Conservation (phyloP, 2,888 invertebrate genomes). For the Eurytoma californica region DNA sequence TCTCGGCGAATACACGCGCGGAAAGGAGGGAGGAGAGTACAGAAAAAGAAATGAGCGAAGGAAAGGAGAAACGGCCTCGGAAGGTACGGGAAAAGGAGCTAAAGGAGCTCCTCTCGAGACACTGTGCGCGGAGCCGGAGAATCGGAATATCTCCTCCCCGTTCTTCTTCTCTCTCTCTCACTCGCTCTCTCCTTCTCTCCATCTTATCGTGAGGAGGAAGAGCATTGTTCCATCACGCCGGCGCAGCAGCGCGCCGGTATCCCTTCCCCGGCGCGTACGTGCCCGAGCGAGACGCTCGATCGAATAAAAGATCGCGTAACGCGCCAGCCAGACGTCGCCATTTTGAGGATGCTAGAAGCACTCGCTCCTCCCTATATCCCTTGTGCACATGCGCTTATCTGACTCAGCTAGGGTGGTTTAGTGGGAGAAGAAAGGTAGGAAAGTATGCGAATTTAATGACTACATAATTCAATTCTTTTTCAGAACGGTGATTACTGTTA, state of each 20-base stretch:
- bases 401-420: too few species aligned
- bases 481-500: too few species aligned
- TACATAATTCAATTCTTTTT: too few species aligned
- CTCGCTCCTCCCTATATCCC: constrained; percentile 67
- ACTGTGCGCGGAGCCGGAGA: constrained; percentile 4
- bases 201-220: constrained; percentile 45
- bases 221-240: constrained; percentile 50
- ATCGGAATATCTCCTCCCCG: constrained; percentile 24
- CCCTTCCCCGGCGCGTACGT: constrained; percentile 4
- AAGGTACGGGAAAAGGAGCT: too few species aligned
- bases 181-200: constrained; percentile 14
- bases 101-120: constrained; percentile 10
- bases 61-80: neutral
- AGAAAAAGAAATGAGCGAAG: constrained; percentile 23
- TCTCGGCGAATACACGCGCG: constrained; percentile 37
- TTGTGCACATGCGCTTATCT: constrained; percentile 13
- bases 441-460: too few species aligned
- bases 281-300: constrained; percentile 28
- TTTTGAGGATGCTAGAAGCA: constrained; percentile 65
- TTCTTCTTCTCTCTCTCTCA: neutral
- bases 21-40: neutral
- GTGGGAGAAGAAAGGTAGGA: too few species aligned
- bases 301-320: constrained; percentile 66
- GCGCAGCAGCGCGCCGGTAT: constrained; percentile 2
- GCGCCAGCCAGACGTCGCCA: constrained; percentile 70